These are phyloP conservation scores for Platycercus adscitus DNA, from an alignment of 2,113 vertebrate genomes.

Conservation along the genomic window DNA sequence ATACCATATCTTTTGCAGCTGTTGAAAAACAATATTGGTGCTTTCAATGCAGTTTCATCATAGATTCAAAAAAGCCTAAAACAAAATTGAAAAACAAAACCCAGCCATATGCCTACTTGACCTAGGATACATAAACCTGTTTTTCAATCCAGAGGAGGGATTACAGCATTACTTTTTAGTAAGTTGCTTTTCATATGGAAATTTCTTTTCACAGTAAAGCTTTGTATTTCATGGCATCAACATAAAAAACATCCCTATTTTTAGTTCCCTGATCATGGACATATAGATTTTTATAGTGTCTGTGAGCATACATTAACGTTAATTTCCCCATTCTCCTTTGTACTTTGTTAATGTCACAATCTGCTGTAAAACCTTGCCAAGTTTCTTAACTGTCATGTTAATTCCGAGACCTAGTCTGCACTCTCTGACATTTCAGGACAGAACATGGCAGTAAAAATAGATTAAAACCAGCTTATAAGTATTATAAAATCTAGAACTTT, in stretches of 20 bases:
- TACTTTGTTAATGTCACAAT: constrained; percentile 86
- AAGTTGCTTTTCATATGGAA: constrained; percentile 85
- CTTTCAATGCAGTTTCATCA: constrained; percentile 75
- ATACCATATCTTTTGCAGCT: constrained; percentile 71
- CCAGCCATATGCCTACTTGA: constrained; percentile 82
- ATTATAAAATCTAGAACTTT: constrained; percentile 86
- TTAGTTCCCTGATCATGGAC: constrained; percentile 79
- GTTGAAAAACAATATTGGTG: constrained; percentile 72
- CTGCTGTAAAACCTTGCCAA: constrained; percentile 84
- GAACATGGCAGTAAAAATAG: constrained; percentile 88
- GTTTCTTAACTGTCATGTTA: constrained; percentile 88
- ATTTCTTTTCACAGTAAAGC: constrained; percentile 80
- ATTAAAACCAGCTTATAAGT: constrained; percentile 88
- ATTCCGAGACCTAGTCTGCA: constrained; percentile 83
- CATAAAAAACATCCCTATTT: constrained; percentile 79
- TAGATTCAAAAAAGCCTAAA: constrained; percentile 68
- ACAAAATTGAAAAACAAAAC: constrained; percentile 69
- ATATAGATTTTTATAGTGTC: constrained; percentile 84
- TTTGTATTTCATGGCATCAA: constrained; percentile 79
- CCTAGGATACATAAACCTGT: constrained; percentile 81
- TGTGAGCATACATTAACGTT: constrained; percentile 81
- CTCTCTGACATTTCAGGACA: constrained; percentile 87
- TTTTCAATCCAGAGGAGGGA: constrained; percentile 77
- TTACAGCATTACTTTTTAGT: constrained; percentile 79
- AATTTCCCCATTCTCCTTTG: constrained; percentile 82